Conservation (phyloP, 1,140 invertebrate genomes). For the Gryon sp. region DNA sequence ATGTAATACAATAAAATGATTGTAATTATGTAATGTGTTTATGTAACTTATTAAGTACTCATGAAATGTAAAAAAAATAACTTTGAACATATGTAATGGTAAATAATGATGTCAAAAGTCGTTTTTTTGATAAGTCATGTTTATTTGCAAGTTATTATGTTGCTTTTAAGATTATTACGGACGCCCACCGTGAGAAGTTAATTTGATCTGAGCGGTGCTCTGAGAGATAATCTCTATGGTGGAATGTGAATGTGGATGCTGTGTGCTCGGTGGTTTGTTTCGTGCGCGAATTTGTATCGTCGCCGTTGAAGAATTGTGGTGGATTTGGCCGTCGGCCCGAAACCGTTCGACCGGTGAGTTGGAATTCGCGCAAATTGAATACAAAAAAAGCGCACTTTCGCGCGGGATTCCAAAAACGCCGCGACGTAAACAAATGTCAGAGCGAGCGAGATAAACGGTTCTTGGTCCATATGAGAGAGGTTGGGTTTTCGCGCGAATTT, state of each 20-base stretch:
- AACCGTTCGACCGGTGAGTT: constrained; percentile 46
- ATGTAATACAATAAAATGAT: too few relatives aligned
- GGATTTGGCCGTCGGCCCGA: constrained; percentile 18
- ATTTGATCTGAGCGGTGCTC: constrained; percentile 69
- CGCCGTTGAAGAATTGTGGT: constrained; percentile 31
- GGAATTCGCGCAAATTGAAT: not conserved
- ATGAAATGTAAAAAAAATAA: too few relatives aligned
- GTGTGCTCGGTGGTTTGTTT: constrained; percentile 73
- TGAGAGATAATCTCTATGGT: constrained; percentile 72
- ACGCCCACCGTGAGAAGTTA: constrained; percentile 53
- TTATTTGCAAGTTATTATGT: too few relatives aligned
- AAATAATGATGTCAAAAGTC: too few relatives aligned
- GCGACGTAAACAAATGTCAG: constrained; percentile 70
- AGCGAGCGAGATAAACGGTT: constrained; percentile 39
- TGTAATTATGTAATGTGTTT: too few relatives aligned
- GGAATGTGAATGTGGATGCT: constrained; percentile 75
- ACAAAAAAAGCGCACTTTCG: constrained; percentile 4
- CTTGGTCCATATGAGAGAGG: not conserved
- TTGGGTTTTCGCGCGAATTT: constrained; percentile 18
- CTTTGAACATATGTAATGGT: too few relatives aligned
- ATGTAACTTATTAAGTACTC: too few relatives aligned
- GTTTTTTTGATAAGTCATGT: too few relatives aligned
- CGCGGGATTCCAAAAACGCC: constrained; percentile 18
- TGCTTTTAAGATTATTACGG: too few relatives aligned
- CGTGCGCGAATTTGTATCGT: constrained; percentile 67